Evolutionary conservation across 2,113 vertebrate species (phyloP).

Genomic region (Xenopus laevis): DNA sequence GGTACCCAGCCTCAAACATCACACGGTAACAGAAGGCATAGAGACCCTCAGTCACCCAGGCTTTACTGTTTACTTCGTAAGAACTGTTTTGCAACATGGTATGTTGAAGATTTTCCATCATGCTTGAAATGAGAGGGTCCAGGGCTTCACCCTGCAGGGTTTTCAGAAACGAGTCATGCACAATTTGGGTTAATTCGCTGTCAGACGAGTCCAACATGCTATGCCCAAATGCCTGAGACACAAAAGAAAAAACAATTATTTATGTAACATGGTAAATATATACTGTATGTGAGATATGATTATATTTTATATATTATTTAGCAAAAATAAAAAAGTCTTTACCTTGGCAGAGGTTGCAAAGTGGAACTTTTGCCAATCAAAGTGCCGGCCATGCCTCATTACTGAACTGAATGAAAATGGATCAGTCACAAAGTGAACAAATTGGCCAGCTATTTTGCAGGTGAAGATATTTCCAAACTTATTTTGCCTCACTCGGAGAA

Average conservation of each 20-base stretch:
- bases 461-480: conserved; percentile 89
- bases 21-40: conserved; percentile 91
- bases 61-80: conserved; percentile 52
- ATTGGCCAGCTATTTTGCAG: conserved; percentile 89
- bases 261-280: background rate
- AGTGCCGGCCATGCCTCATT: conserved; percentile 80
- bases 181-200: conserved; percentile 88
- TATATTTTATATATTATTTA: too few relatives aligned
- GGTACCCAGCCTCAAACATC: conserved; percentile 94
- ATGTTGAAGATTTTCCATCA: conserved; percentile 90
- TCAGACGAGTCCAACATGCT: conserved; percentile 87
- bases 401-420: conserved; percentile 87
- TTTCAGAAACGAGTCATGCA: conserved; percentile 86
- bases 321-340: conserved; percentile 31
- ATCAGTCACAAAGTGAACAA: conserved; percentile 91
- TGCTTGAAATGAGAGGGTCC: conserved; percentile 72
- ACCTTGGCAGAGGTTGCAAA: conserved; percentile 90
- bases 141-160: conserved; percentile 87
- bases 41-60: conserved; percentile 85
- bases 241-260: conserved; percentile 27
- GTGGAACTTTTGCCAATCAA: conserved; percentile 96
- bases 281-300: background rate
- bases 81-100: conserved; percentile 70
- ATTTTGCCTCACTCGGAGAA: conserved; percentile 82
- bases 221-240: conserved; percentile 84